These are phyloP conservation scores for Ceriagrion tenellum DNA, from an alignment of 2,888 invertebrate species.

Conservation along the genomic window DNA sequence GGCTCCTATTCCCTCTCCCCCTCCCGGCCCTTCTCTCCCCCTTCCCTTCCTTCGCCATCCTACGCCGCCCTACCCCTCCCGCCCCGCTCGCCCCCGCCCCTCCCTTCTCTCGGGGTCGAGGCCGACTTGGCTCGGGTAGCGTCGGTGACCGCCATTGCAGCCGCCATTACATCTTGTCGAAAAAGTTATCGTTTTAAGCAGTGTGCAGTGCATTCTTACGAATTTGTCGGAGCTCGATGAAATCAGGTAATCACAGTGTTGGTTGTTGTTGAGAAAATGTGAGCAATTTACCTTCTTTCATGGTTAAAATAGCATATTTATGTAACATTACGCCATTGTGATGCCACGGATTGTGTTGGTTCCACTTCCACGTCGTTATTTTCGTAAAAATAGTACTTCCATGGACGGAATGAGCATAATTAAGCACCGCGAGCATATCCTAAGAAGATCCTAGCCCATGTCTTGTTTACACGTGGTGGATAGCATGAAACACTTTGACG, in stretches of 20 bases:
- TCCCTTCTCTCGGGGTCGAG: constrained; percentile 73
- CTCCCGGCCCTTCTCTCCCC: constrained; percentile 55
- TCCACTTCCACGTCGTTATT: not conserved
- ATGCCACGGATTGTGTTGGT: not conserved
- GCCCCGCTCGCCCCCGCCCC: constrained; percentile 67
- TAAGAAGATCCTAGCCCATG: not conserved
- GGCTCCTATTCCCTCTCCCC: constrained; percentile 70
- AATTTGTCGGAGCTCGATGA: constrained; percentile 27
- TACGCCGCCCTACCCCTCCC: constrained; percentile 45
- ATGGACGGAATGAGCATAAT: not conserved
- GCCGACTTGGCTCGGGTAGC: constrained; percentile 75
- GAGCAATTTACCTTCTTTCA: not conserved
- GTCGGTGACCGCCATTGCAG: constrained; percentile 76
- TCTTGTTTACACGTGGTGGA: not conserved
- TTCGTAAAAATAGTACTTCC: not conserved
- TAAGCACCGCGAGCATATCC: not conserved
- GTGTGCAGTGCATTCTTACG: constrained; percentile 57
- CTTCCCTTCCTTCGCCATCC: constrained; percentile 64
- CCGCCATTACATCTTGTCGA: constrained; percentile 74
- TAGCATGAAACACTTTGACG: not conserved
- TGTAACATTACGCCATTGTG: not conserved
- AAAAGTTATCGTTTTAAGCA: constrained; percentile 59
- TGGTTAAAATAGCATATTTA: not conserved
- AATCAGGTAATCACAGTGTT: constrained; percentile 47
- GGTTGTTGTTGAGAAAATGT: constrained; percentile 33